These are phyloP conservation scores for Nebria salina DNA, from an alignment of 2,888 invertebrate genomes.

Conservation along the genomic window DNA sequence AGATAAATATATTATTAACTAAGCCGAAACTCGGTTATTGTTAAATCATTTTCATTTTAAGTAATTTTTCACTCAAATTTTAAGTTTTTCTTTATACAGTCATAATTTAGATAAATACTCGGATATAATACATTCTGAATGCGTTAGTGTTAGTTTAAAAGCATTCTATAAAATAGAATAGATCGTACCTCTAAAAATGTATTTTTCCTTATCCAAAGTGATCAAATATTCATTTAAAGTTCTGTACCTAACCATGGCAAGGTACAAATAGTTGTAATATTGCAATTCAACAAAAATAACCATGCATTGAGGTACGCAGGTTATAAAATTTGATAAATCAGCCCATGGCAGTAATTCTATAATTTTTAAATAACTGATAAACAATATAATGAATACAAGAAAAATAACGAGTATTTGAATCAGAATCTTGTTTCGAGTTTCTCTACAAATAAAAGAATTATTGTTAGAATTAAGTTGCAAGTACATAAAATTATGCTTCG, in stretches of 20 bases:
- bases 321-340: conserved; percentile 20
- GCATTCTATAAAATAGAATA: too few species aligned
- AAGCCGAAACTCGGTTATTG: too few species aligned
- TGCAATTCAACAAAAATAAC: conserved; percentile 52
- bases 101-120: too few species aligned
- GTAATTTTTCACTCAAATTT: too few species aligned
- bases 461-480: too few species aligned
- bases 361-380: background rate
- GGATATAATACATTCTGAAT: too few species aligned
- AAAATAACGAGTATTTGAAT: conserved; percentile 13
- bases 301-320: conserved; percentile 22
- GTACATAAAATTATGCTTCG: too few species aligned
- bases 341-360: background rate
- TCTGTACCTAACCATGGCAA: conserved; percentile 50
- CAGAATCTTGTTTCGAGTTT: conserved; percentile 23
- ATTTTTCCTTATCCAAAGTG: conserved; percentile 49
- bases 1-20: too few species aligned
- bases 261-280: conserved; percentile 52
- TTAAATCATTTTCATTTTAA: too few species aligned
- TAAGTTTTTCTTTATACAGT: too few species aligned
- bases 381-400: background rate
- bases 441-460: background rate
- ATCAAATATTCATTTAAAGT: conserved; percentile 53
- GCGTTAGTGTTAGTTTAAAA: too few species aligned
- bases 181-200: conserved; percentile 7